Evolutionary conservation across 2,888 invertebrate species (phyloP), one percentile per base, ranked within the genome.

Genomic region (Scrobipalpa costella): DNA sequence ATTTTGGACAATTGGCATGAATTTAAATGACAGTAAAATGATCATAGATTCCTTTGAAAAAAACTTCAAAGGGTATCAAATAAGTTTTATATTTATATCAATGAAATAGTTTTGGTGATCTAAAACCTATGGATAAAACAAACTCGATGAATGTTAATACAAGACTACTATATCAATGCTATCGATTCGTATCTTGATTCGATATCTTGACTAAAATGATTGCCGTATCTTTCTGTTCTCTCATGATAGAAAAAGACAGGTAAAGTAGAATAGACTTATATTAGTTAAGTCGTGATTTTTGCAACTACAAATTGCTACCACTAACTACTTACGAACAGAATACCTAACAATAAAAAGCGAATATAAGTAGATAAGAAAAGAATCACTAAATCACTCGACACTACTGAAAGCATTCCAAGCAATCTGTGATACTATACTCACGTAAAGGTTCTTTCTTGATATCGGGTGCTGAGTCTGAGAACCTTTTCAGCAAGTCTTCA

Each of bases 401-500:
- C 57, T 57, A 57, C 17, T 33, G 21, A 5, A 34, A 36, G 36
- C 34, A 57, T 57, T 15, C 40, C 19, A n/a, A 57, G 57, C 19
- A 57, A 57, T 33, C 36, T 57, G 34, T 33, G 36, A 36, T 36
- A 34, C 21, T 34, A 34, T 63, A 85, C 89, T 86, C 70, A 91
- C 91, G 77, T 66, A 78, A 68, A 1, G 89, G 87, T 67, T 91
- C 92, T 72, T 88, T 89, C 75, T 90, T 90, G 21, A 90, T 81
- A 61, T 89, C 87, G 0, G 95, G 90, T 68, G 94, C 94, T 13
- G 95, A 94, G 19, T 95, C 95, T 11, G 95, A 95, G 77, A 98
- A 96, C 75, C 97, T 96, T 83, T 97, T 96, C 63, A 98, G 90
- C 65, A 98, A 89, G 85, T 98, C 97, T 84, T 98, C 98, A 52